phyloP scores from a whole-genome alignment of 2,888 invertebrate species.

The Fragum whitleyi region DNA sequence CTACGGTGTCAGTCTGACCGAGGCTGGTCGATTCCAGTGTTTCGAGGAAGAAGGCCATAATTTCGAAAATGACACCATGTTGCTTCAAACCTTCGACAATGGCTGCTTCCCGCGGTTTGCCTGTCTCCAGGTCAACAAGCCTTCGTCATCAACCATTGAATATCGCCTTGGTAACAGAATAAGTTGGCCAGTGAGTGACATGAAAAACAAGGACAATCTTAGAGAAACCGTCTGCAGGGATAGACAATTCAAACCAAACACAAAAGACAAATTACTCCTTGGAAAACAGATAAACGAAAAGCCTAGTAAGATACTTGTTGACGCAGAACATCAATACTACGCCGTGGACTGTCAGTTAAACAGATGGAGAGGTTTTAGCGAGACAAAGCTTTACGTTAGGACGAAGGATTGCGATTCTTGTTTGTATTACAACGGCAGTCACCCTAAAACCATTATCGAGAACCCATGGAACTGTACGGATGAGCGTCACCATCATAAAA shows the following conservation, averaged over 20 bases:
- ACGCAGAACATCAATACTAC: slow-evolving; percentile 39
- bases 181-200: slow-evolving; percentile 73
- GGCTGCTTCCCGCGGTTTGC: slow-evolving; percentile 80
- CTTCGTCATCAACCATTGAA: slow-evolving; percentile 73
- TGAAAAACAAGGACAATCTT: slow-evolving; percentile 49
- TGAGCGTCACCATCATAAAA: slow-evolving; percentile 12
- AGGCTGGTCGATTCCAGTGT: slow-evolving; percentile 66
- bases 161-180: slow-evolving; percentile 74
- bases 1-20: slow-evolving; percentile 59
- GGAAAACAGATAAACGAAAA: slow-evolving; percentile 64
- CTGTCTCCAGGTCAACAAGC: slow-evolving; percentile 74
- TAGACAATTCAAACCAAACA: slow-evolving; percentile 62
- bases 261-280: slow-evolving; percentile 43
- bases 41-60: slow-evolving; percentile 60
- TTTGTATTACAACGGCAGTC: slow-evolving; percentile 63
- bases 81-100: slow-evolving; percentile 77
- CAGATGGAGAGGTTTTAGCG: slow-evolving; percentile 41
- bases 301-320: slow-evolving; percentile 59
- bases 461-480: slow-evolving; percentile 54
- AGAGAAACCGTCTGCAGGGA: slow-evolving; percentile 70
- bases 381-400: slow-evolving; percentile 59
- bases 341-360: slow-evolving; percentile 49
- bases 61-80: slow-evolving; percentile 61
- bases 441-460: slow-evolving; percentile 44
- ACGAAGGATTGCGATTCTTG: slow-evolving; percentile 70